phyloP scores from a whole-genome alignment of 2,113 vertebrate species.

The Vimba vimba region DNA sequence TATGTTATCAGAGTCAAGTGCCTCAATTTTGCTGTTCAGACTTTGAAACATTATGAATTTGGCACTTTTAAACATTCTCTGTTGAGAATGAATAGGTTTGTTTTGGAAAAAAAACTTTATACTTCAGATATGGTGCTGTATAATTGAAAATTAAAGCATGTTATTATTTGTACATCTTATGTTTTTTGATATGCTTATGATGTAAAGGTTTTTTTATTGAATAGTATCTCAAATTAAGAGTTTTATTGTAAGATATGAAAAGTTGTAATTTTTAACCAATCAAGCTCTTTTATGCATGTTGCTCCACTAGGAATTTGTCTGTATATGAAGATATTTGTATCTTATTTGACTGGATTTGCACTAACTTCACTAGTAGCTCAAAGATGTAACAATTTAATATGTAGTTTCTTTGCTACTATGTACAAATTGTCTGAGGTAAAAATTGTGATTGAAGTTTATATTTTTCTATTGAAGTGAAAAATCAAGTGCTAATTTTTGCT shows the following conservation, averaged over 20 bases:
- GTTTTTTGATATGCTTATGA: neutral
- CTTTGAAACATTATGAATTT: neutral
- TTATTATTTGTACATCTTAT: neutral
- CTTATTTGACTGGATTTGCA: slow-evolving; percentile 40
- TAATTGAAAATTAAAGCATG: neutral
- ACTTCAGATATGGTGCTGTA: slow-evolving; percentile 25
- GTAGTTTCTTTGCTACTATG: slow-evolving; percentile 47
- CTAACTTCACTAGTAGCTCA: slow-evolving; percentile 56
- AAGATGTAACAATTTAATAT: slow-evolving; percentile 56
- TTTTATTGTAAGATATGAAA: slow-evolving; percentile 13
- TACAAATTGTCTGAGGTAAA: slow-evolving; percentile 28
- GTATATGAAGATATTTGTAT: slow-evolving; percentile 26
- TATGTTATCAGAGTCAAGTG: slow-evolving; percentile 41
- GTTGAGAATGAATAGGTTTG: slow-evolving; percentile 26
- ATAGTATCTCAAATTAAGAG: slow-evolving; percentile 1
- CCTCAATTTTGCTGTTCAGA: slow-evolving; percentile 34
- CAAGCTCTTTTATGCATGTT: neutral
- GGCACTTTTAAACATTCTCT: slow-evolving; percentile 13
- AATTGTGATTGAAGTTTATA: slow-evolving; percentile 58
- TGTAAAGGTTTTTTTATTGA: slow-evolving; percentile 1
- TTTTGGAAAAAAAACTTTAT: slow-evolving; percentile 25
- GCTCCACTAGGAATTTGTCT: neutral
- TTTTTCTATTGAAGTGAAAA: slow-evolving; percentile 59
- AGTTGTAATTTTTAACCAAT: neutral
- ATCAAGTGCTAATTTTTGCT: slow-evolving; percentile 39